These are phyloP conservation scores for Camelus bactrianus DNA, from an alignment of 2,113 vertebrate genomes.

Conservation along the genomic window DNA sequence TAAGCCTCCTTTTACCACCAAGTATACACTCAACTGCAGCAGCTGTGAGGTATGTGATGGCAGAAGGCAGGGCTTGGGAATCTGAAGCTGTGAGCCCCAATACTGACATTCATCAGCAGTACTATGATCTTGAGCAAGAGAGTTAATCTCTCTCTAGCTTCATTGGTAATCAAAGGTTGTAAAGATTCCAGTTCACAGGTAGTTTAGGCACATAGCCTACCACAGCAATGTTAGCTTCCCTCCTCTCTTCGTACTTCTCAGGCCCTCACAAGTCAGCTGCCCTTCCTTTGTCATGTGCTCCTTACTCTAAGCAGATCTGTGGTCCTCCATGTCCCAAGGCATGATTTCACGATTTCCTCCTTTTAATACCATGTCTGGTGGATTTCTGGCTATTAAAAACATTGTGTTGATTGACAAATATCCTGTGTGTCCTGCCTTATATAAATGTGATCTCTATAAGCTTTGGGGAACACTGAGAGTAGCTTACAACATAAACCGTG, in stretches of 20 bases:
- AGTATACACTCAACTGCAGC: background rate
- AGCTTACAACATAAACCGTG: background rate
- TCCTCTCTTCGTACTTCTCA: background rate
- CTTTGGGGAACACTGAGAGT: background rate
- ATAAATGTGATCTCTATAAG: slow-evolving; percentile 1
- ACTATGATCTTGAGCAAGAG: background rate
- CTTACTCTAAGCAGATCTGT: background rate
- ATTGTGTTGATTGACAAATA: background rate
- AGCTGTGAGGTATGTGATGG: background rate
- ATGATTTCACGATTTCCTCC: slow-evolving; percentile 33
- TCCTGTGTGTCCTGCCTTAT: background rate
- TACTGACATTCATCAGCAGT: background rate
- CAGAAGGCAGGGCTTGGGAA: slow-evolving; percentile 10
- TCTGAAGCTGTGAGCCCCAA: background rate
- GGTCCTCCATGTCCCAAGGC: background rate
- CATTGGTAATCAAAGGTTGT: background rate
- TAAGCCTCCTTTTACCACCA: background rate
- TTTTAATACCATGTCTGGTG: background rate
- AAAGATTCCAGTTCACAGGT: background rate
- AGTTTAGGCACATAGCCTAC: background rate
- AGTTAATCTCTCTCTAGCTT: background rate
- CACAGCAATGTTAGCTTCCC: background rate
- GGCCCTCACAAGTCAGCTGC: background rate
- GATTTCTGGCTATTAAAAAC: slow-evolving; percentile 21
- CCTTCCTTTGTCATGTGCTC: background rate